These are phyloP conservation scores for Melanophora roralis DNA, from an alignment of 2,888 invertebrate species.

Conservation along the genomic window DNA sequence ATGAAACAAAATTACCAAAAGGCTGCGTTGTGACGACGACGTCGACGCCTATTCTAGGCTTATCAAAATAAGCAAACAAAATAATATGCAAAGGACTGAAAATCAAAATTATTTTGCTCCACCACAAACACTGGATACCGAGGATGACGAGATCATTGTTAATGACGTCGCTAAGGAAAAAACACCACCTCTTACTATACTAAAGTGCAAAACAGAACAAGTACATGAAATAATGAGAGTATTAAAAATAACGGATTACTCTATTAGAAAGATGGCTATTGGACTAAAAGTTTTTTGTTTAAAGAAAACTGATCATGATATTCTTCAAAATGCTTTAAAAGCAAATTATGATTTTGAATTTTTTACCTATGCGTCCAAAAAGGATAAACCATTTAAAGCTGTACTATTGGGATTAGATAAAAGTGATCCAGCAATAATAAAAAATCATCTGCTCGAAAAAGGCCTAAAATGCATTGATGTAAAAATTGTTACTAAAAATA, in stretches of 20 bases:
- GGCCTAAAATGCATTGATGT: not conserved
- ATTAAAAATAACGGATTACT: not conserved
- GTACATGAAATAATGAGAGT: not conserved
- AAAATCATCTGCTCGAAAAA: not conserved
- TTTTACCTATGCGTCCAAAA: not conserved
- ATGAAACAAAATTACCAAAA: no score
- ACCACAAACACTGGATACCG: no score
- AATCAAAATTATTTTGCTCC: no score
- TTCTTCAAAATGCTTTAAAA: not conserved
- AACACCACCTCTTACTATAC: no score
- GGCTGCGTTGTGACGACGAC: no score
- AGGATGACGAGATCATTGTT: no score
- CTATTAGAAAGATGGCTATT: not conserved
- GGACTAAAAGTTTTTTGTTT: not conserved
- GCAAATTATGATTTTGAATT: not conserved
- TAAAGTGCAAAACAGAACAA: not conserved
- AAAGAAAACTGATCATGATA: not conserved
- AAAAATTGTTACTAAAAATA: not conserved
- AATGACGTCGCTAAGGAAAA: no score
- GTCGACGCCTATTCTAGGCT: no score
- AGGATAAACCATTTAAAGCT: not conserved
- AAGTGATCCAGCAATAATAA: not conserved
- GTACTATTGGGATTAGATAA: not conserved
- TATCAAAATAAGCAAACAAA: no score
- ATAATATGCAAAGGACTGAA: no score